A percentile compares a stretch with the other conserved stretches of the same genome.
Conservation (phyloP, 2,888 invertebrate species). For the Pachymerium ferrugineum region DNA sequence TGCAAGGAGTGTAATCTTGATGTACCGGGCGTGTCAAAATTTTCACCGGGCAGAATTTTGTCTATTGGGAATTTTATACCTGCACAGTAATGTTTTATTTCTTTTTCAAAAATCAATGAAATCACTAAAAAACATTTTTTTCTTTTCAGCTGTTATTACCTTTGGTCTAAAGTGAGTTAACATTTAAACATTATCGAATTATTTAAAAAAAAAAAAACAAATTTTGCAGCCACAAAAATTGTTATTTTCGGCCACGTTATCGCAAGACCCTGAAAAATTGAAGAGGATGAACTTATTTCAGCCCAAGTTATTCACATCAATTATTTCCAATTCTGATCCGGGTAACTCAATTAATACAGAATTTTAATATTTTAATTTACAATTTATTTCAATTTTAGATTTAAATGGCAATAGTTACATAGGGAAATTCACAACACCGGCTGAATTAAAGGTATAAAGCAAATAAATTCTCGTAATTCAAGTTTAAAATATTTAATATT, state of each 20-base stretch:
- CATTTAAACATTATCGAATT: neutral
- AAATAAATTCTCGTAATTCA: slow-evolving; percentile 18
- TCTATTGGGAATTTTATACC: neutral
- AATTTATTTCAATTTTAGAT: neutral
- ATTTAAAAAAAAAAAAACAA: neutral
- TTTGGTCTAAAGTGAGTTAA: neutral
- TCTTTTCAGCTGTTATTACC: neutral
- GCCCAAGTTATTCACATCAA: slow-evolving; percentile 82
- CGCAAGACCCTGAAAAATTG: slow-evolving; percentile 92
- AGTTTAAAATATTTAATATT: slow-evolving; percentile 3
- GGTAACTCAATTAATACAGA: too few species aligned
- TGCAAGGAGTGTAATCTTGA: neutral
- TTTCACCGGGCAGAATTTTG: neutral
- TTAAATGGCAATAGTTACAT: slow-evolving; percentile 48
- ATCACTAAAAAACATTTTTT: too few species aligned
- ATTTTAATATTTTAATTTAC: neutral
- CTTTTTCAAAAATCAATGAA: too few species aligned
- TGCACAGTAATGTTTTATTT: too few species aligned
- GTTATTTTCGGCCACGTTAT: slow-evolving; percentile 93
- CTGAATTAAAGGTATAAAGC: slow-evolving; percentile 41
- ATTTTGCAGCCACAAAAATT: slow-evolving; percentile 63
- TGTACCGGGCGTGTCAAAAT: neutral
- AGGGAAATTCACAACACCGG: slow-evolving; percentile 70
- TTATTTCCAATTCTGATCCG: slow-evolving; percentile 41
- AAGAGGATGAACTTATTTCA: slow-evolving; percentile 82